These are phyloP conservation scores for Tricholaema leucomelas DNA, from an alignment of 2,113 vertebrate species.

Conservation along the genomic window DNA sequence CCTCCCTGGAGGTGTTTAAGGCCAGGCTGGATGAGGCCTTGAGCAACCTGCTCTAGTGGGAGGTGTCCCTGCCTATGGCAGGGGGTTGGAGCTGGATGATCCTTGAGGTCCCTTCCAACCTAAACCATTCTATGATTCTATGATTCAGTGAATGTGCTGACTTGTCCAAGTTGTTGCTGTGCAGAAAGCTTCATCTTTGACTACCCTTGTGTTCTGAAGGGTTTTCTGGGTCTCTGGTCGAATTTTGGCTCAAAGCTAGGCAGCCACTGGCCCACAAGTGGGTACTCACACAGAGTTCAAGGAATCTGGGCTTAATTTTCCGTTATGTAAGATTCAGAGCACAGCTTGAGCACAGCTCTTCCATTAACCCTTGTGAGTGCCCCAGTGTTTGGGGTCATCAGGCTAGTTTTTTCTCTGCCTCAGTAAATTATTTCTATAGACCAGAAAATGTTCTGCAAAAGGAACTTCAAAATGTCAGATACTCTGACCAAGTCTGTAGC, in stretches of 20 bases:
- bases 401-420: not conserved
- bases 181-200: not conserved
- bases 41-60: no score
- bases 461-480: not conserved
- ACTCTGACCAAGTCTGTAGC: not conserved
- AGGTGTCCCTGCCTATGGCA: no score
- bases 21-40: no score
- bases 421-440: not conserved
- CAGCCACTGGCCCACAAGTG: not conserved
- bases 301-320: not conserved
- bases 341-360: not conserved
- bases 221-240: not conserved
- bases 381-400: not conserved
- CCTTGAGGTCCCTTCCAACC: no score
- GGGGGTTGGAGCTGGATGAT: no score
- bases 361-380: not conserved
- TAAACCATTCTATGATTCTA: no score
- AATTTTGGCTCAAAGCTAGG: not conserved
- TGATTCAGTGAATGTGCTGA: accelerated
- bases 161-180: not conserved
- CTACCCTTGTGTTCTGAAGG: not conserved
- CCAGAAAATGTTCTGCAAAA: not conserved
- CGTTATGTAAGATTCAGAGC: not conserved
- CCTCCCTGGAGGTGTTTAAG: no score
- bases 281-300: not conserved